Evolutionary conservation across 2,888 invertebrate genomes (phyloP).

Genomic region (Tachina fera): DNA sequence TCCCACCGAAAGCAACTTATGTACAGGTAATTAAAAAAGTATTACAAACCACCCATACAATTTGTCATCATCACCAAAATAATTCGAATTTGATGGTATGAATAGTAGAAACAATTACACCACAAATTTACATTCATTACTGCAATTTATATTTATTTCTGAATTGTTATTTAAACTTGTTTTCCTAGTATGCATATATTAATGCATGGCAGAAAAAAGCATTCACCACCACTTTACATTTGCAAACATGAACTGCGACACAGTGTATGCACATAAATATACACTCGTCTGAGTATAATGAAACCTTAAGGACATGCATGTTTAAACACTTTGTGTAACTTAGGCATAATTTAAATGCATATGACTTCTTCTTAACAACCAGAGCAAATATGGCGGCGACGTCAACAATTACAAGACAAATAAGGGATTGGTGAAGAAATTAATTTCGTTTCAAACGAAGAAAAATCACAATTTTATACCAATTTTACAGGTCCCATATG

Average conservation of each 20-base stretch:
- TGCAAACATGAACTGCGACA: slow-evolving; percentile 18
- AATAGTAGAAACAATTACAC: slow-evolving; percentile 10
- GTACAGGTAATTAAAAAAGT: slow-evolving; percentile 3
- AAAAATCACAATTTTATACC: too few relatives aligned
- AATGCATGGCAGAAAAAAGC: neutral
- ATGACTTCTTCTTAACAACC: slow-evolving; percentile 30
- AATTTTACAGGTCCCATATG: too few relatives aligned
- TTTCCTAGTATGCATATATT: slow-evolving; percentile 17
- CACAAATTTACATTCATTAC: slow-evolving; percentile 21
- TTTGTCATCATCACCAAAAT: neutral
- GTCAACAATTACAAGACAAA: slow-evolving; percentile 1
- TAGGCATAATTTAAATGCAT: slow-evolving; percentile 60
- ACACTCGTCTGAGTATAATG: slow-evolving; percentile 34
- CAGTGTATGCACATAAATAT: neutral
- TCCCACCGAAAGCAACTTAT: neutral
- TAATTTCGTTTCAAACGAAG: too few relatives aligned
- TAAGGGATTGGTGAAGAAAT: neutral
- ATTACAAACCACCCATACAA: neutral
- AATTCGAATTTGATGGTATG: neutral
- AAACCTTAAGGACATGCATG: slow-evolving; percentile 61
- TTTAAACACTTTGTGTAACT: slow-evolving; percentile 59
- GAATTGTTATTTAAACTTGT: slow-evolving; percentile 28
- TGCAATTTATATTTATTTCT: slow-evolving; percentile 26
- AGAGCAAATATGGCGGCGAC: slow-evolving; percentile 42
- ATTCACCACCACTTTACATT: neutral